Conservation (phyloP, 2,888 invertebrate genomes). For the Cheilosia impressa region DNA sequence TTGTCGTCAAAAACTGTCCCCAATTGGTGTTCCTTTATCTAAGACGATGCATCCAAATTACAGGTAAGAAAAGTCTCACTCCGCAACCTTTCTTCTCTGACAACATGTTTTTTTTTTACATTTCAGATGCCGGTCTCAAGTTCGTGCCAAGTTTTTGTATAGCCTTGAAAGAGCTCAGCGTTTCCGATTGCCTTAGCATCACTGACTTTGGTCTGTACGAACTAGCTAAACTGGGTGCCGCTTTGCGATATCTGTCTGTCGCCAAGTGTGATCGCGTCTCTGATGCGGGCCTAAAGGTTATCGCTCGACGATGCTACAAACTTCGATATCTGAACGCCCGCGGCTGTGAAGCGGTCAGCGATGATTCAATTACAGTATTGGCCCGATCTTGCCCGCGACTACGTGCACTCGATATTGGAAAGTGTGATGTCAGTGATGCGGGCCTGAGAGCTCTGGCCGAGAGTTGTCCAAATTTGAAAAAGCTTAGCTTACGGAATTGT, state of each 20-base stretch:
- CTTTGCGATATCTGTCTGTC: conserved; percentile 95
- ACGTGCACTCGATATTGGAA: conserved; percentile 94
- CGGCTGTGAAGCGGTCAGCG: conserved; percentile 97
- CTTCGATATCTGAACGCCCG: conserved; percentile 94
- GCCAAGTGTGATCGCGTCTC: conserved; percentile 97
- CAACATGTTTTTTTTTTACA: not conserved
- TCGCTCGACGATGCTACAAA: conserved; percentile 94
- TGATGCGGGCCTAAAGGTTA: conserved; percentile 94
- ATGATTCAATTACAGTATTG: conserved; percentile 94
- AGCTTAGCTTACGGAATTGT: conserved; percentile 94
- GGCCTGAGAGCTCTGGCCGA: conserved; percentile 94
- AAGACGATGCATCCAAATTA: conserved; percentile 93
- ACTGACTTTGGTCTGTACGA: conserved; percentile 96
- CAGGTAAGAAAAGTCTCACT: conserved; percentile 85
- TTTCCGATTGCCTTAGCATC: conserved; percentile 94
- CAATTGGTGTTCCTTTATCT: conserved; percentile 94
- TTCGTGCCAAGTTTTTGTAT: conserved; percentile 95
- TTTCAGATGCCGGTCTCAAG: conserved; percentile 93
- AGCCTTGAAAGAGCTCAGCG: conserved; percentile 92
- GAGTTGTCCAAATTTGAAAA: conserved; percentile 95
- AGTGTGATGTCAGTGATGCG: conserved; percentile 96
- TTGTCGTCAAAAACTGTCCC: conserved; percentile 93
- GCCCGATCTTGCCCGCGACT: conserved; percentile 93
- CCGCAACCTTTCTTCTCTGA: not conserved
- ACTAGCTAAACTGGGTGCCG: conserved; percentile 93